phyloP scores from a whole-genome alignment of 1,140 invertebrate species.

The Leucophenga varia region DNA sequence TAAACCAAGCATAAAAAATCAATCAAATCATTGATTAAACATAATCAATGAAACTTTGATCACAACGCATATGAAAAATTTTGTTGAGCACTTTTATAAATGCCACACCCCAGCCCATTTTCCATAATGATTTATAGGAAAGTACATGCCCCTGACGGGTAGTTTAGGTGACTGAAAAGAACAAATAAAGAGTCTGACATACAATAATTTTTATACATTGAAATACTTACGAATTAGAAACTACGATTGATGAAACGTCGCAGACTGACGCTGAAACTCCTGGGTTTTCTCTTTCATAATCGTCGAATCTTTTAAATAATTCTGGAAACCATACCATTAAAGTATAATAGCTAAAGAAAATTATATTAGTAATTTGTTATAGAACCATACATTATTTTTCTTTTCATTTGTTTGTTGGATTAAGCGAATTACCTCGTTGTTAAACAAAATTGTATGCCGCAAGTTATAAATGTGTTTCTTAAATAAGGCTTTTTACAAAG shows the following conservation, averaged over 20 bases:
- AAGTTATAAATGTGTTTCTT: conserved; percentile 70
- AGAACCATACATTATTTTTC: conserved; percentile 61
- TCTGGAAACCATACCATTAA: conserved; percentile 84
- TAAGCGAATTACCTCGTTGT: conserved; percentile 71
- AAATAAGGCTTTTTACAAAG: conserved; percentile 71
- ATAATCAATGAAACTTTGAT: too few species aligned
- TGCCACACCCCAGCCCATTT: too few species aligned
- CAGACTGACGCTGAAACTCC: conserved; percentile 68
- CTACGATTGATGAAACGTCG: conserved; percentile 69
- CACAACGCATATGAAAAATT: too few species aligned
- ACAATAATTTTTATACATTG: too few species aligned
- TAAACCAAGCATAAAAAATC: too few species aligned
- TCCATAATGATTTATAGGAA: too few species aligned
- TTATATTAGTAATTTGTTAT: not conserved
- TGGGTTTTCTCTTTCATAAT: conserved; percentile 66
- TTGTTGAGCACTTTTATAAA: too few species aligned
- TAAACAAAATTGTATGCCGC: conserved; percentile 74
- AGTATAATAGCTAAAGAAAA: conserved; percentile 70
- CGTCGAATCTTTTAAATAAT: conserved; percentile 73
- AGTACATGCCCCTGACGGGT: too few species aligned
- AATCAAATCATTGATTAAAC: too few species aligned
- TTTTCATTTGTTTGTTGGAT: conserved; percentile 71
- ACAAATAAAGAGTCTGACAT: too few species aligned
- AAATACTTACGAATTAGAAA: conserved; percentile 55
- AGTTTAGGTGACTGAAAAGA: too few species aligned